Base-by-base conservation (phyloP, 2,888 invertebrate genomes). In the Notodonta dromedarius region DNA sequence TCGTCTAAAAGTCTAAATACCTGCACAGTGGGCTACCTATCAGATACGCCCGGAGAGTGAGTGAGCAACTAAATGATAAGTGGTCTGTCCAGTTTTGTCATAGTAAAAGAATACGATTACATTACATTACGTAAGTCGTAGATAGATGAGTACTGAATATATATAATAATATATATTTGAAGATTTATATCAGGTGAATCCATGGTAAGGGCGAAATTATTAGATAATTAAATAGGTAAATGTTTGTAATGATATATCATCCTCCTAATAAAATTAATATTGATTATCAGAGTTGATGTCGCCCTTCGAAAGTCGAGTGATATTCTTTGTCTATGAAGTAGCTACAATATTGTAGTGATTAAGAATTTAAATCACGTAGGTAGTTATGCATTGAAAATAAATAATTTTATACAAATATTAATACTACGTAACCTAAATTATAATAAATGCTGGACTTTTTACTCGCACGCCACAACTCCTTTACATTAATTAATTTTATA, bases 371-470 rank as follows among this genome's bases (percentile, higher is more conserved):
- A 71, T 73, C 69, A 72, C 65, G 64, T 73, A 75, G 74, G 70
- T 69, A 24, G 24, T 24, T 24, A 77, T 11, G 53, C 53, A 32
- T 53, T 4, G 13, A 75, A 6, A n/a, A 67, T 76, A 69, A 71
- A 79, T 83, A 83, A 80, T 85, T 86, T 83, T 84, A 74, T 85
- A 85, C 78, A 74, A 81, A 67, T 81, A 82, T 83, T 85, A 69
- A 68, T 84, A 79, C 42, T 42, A 24, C 32, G 79, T 79, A 82
- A 77, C 81, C 82, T 83, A 71, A 70, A 77, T 68, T 71, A 78
- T 74, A 73, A 75, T 72, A 72, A 77, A 79, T 90, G 91, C 91
- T 91, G 91, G 85, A 89, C 91, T 90, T 91, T 90, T 90, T 88
- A 73, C 88, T 90, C 87, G 61, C 74, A 69, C 63, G 84, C 86